Base-by-base conservation (phyloP, 2,888 invertebrate genomes). In the Lordiphosa fenestrarum region DNA sequence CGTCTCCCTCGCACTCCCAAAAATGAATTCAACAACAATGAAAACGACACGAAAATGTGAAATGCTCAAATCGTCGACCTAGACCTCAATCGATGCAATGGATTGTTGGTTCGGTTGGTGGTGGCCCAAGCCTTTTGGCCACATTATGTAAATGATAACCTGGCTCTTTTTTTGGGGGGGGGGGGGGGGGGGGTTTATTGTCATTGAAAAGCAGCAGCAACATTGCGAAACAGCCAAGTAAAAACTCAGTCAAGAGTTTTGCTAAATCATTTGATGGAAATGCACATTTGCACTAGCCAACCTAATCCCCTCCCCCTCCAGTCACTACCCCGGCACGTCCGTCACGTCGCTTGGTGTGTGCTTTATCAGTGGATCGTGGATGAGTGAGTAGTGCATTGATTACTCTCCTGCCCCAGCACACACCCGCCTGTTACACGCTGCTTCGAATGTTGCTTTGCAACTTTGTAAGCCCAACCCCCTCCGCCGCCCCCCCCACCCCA, bases 41-140 rank as follows among this genome's bases (percentile, higher is more conserved):
- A 76, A 80, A 83, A 81, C 81, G 81, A 65, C 72, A 80, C 77
- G 81, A 80, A 77, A 82, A 85, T 82, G 83, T 81, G 78, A 84
- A 75, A 73, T 78, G 73, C 73, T 78, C 57, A 71, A 78, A 77
- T 84, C 85, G 86, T 84, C 85, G 86, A 87, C 86, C 86, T 86
- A 86, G 86, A 86, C 86, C 86, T 84, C 87, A 86, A 87, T 86
- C 84, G 86, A 75, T 84, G 85, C 69, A 61, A 33, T 44, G 44
- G 40, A 21, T 39, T 19, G 15, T 39, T 73, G 70, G 73, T 38
- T 40, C 21, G 30, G 35, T 48, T 40, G 30, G 44, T 40, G 30
- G 44, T 25, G 15, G 15, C 10, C 25, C 10, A 33, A n/a, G 44
- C 44, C 71, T 71, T 80, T 73, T 76, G 63, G 77, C 73, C 64